phyloP scores from a whole-genome alignment of 2,888 invertebrate species.

The Drosophila hamatofila region DNA sequence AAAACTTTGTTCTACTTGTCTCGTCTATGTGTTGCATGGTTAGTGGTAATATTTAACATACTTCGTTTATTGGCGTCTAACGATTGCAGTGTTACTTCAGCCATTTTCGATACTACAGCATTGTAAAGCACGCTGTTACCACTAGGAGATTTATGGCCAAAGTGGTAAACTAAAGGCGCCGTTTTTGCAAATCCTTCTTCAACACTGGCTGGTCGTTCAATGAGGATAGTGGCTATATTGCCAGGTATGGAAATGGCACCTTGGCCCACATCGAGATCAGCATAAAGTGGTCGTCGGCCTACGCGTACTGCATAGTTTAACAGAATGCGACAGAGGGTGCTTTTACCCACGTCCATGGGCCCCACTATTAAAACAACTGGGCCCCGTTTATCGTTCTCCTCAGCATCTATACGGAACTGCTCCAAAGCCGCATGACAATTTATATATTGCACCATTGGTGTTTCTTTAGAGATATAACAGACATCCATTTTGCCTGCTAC shows the following conservation, averaged over 20 bases:
- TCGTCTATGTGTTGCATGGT: no score
- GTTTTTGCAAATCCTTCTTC: slow-evolving; percentile 98
- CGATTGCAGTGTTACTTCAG: slow-evolving; percentile 93
- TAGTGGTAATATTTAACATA: no score
- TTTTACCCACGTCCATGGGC: slow-evolving; percentile 98
- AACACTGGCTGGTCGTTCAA: slow-evolving; percentile 96
- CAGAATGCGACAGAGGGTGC: slow-evolving; percentile 94
- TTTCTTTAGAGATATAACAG: slow-evolving; percentile 97
- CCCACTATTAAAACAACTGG: slow-evolving; percentile 96
- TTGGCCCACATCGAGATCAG: slow-evolving; percentile 98
- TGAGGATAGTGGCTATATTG: slow-evolving; percentile 94
- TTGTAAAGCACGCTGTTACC: slow-evolving; percentile 94
- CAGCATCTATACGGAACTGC: slow-evolving; percentile 93
- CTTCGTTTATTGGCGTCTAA: slow-evolving; percentile 95
- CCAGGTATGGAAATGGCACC: slow-evolving; percentile 96
- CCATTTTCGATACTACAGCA: slow-evolving; percentile 92
- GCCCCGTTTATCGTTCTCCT: slow-evolving; percentile 89
- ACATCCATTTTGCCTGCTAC: slow-evolving; percentile 95
- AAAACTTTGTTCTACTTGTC: no score
- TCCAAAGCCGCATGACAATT: slow-evolving; percentile 98
- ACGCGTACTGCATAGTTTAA: slow-evolving; percentile 98
- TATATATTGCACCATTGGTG: slow-evolving; percentile 97
- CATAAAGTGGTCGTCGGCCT: slow-evolving; percentile 94
- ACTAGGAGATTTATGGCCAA: slow-evolving; percentile 92
- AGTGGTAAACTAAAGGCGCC: slow-evolving; percentile 97